These are phyloP conservation scores for Riparia riparia DNA, from an alignment of 2,113 vertebrate genomes.

Conservation along the genomic window DNA sequence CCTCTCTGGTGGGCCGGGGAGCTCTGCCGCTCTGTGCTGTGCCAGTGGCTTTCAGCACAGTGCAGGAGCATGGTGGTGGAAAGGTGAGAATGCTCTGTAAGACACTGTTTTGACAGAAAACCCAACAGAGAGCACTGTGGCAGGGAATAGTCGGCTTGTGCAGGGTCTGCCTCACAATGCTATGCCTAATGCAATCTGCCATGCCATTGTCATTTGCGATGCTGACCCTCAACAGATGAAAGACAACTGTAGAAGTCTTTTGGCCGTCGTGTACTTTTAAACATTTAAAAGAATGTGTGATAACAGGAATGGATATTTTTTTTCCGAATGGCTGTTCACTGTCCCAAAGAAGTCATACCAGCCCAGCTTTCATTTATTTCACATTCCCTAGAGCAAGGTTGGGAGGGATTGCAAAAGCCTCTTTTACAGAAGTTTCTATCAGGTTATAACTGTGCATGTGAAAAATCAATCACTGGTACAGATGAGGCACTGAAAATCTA, in stretches of 20 bases:
- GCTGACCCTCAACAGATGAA: not conserved
- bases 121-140: not conserved
- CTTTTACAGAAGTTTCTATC: not conserved
- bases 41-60: not conserved
- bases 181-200: not conserved
- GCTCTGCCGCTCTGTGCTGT: not conserved
- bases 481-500: not conserved
- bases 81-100: not conserved
- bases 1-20: not conserved
- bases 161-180: not conserved
- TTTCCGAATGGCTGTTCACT: not conserved
- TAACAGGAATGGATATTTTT: not conserved
- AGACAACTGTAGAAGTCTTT: not conserved
- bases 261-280: not conserved
- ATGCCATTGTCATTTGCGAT: not conserved
- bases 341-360: not conserved
- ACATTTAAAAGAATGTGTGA: not conserved
- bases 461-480: not conserved
- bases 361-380: not conserved
- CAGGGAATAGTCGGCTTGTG: not conserved
- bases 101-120: not conserved
- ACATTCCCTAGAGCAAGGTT: not conserved
- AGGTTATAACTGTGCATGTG: not conserved
- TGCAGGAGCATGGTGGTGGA: accelerated
- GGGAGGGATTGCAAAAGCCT: not conserved